Conservation (phyloP, 2,797 vertebrate species). For the Neosilurus mollespiculum region DNA sequence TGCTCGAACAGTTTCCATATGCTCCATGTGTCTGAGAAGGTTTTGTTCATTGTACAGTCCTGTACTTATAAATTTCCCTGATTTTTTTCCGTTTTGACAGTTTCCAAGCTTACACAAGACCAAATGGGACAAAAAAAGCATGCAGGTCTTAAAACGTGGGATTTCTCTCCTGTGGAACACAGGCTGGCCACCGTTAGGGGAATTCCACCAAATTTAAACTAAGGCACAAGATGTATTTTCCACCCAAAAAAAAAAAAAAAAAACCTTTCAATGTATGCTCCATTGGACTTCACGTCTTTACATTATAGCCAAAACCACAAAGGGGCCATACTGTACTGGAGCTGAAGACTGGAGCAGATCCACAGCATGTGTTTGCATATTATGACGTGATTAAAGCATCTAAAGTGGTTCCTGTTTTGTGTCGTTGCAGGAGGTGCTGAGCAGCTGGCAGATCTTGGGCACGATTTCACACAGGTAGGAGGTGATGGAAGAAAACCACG, state of each 20-base stretch:
- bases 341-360: slow-evolving; percentile 19
- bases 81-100: slow-evolving; percentile 36
- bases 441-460: slow-evolving; percentile 14
- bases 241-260: slow-evolving; percentile 27
- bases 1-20: slow-evolving; percentile 15
- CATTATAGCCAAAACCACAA: slow-evolving; percentile 43
- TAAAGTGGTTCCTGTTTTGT: slow-evolving; percentile 38
- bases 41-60: slow-evolving; percentile 41
- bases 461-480: slow-evolving; percentile 31
- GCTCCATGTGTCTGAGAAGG: slow-evolving; percentile 23
- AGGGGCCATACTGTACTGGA: neutral
- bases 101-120: slow-evolving; percentile 41
- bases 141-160: slow-evolving; percentile 43
- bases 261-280: slow-evolving; percentile 24
- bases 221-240: slow-evolving; percentile 44
- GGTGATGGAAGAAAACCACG: slow-evolving; percentile 20
- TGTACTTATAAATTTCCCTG: slow-evolving; percentile 8
- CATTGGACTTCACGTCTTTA: slow-evolving; percentile 34
- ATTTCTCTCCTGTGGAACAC: slow-evolving; percentile 44
- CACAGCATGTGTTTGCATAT: slow-evolving; percentile 27
- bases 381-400: slow-evolving; percentile 24
- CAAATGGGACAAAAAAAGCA: slow-evolving; percentile 41
- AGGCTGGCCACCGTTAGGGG: slow-evolving; percentile 50
- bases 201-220: slow-evolving; percentile 44
- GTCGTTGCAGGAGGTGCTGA: slow-evolving; percentile 32